Evolutionary conservation across 2,888 invertebrate species (phyloP), one percentile per base, ranked within the genome.

Genomic region (Dermolepida albohirtum): DNA sequence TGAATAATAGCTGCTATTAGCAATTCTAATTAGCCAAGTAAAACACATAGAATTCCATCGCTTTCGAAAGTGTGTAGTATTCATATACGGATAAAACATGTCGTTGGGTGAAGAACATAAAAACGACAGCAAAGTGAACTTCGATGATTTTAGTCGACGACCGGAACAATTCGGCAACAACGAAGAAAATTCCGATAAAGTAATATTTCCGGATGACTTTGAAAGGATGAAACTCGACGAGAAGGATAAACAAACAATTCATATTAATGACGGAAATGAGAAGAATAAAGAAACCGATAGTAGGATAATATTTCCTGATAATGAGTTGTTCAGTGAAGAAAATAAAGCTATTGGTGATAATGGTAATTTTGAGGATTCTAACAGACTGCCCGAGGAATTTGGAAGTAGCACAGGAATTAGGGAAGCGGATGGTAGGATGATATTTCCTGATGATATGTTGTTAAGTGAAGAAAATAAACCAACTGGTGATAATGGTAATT

Each of bases 331-430:
- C 4, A 29, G 6, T 29, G 6, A 4, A 6, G 29, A 5, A 29
- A 6, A 29, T 29, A 29, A 6, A 29, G 6, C 5, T 29, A 29
- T 6, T 29, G 29, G 6, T 29, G 50, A 51, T n/a, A 22, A 51
- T 5, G 27, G 10, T n/a, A 55, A 55, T 22, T 43, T 43, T 6
- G 55, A 55, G 4, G 41, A 55, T 17, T 55, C 40, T 22, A 55
- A 41, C 6, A 55, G 55, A 22, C n/a, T 22, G 5, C 41, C 43
- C 6, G 41, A 17, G 10, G 22, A 41, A 41, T 55, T 55, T 41
- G 55, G 55, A 12, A 11, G 22, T 41, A 22, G 7, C 8, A 49
- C n/a, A 49, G 16, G 47, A 51, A 51, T 1, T 22, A 27, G 12
- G n/a, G n/a, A n/a, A n/a, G n/a, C n/a, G n/a, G 22, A 8, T 22